Percentiles rank a stretch among this genome's conserved stretches.
phyloP scores from a whole-genome alignment of 2,113 vertebrate species.

The Sterna hirundo region DNA sequence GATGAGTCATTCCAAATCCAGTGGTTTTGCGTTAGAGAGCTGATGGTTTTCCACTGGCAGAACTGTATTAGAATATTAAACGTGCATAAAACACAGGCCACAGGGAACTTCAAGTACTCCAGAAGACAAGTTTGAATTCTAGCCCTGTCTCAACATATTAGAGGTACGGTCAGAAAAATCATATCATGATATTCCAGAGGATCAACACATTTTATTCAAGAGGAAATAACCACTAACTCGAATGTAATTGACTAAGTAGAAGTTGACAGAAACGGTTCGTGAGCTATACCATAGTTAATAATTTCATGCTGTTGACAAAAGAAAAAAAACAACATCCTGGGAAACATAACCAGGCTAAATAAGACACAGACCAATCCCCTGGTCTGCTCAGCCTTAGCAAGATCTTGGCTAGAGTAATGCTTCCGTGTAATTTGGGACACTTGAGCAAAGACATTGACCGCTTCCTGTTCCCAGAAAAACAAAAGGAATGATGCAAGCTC shows the following conservation, averaged over 20 bases:
- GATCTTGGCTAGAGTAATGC: not conserved
- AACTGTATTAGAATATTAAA: not conserved
- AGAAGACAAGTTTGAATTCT: not conserved
- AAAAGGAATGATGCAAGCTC: not conserved
- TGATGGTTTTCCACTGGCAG: not conserved
- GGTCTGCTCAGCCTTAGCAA: not conserved
- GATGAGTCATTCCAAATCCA: not conserved
- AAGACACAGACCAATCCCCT: not conserved
- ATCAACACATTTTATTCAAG: not conserved
- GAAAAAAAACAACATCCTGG: not conserved
- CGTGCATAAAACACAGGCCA: not conserved
- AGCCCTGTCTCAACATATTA: not conserved
- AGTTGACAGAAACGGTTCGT: not conserved
- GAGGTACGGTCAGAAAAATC: not conserved
- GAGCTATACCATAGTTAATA: not conserved
- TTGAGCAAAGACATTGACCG: not conserved
- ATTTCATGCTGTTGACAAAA: not conserved
- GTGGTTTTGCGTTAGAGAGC: accelerated
- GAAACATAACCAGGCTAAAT: not conserved
- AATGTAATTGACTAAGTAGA: not conserved
- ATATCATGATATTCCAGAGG: not conserved
- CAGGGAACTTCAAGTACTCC: not conserved
- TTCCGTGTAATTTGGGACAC: not conserved
- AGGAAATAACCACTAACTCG: not conserved
- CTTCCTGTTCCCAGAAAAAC: not conserved